Evolutionary conservation across 2,797 vertebrate species (phyloP), one percentile per base, ranked within the genome.

Genomic region (Sarcophilus harrisii): DNA sequence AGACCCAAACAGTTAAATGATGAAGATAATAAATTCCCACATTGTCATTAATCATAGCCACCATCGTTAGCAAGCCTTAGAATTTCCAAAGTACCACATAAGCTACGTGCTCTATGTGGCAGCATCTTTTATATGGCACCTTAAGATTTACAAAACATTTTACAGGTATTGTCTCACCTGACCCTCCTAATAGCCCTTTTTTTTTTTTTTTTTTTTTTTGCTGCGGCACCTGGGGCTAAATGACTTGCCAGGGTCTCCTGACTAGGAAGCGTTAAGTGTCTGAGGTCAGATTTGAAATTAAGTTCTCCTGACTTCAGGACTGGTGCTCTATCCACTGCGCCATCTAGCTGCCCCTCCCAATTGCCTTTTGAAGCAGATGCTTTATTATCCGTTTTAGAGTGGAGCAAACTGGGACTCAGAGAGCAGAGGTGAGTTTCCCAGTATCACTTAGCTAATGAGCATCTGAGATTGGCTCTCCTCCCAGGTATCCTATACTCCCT

Each of bases 1-100:
- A 93, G 91, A 54, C 93, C 95, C 59, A 94, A 54, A 92, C 21
- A 27, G 57, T 58, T 95, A 96, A 92, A 96, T 12, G 9, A 94
- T 45, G 89, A 95, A 54, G 57, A 91, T 60, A 93, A 94, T 54
- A 94, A 92, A 96, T 91, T 92, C 62, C 29, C 32, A 32, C 28
- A 94, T 94, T 93, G 91, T 16, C 32, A 81, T 81, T 24, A 38
- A 4, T 45, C 24, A 27, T 45, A 6, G 9, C n/a, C 21, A 45
- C 21, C 21, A 24, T 27, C 16, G 66, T 21, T 5, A 38, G 66
- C 5, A n/a, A 66, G 8, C 16, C n/a, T 91, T 8, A 62, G 60
- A 94, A 90, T 62, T 60, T 94, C 57, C 73, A 12, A 91, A 57
- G 54, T 45, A 90, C 45, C 87, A 93, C 59, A 92, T 92, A 92